Base-by-base conservation (phyloP, 1,140 invertebrate species). In the Carcinoscorpius rotundicauda region DNA sequence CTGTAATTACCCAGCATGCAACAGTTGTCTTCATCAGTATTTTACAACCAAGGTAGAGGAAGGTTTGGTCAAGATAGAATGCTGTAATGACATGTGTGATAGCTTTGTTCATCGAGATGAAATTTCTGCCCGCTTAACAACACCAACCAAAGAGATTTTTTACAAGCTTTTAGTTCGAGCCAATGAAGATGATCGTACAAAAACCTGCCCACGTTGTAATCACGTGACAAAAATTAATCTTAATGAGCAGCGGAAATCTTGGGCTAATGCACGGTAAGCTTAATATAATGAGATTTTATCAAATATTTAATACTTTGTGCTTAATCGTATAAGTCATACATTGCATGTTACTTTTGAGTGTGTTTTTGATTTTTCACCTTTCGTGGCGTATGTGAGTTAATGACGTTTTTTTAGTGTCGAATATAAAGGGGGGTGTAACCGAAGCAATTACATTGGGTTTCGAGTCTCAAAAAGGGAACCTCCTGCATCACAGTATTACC, bases 201-300 rank as follows among this genome's bases (percentile, higher is more conserved):
- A 78, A 70, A 79, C 78, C 5, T 80, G 79, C 69, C 79, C 79
- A 3, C 65, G 71, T 5, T 80, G 79, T 69, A 76, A 72, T 61
- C 66, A 72, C 62, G 63, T 77, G 8, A 70, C 70, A 5, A 62
- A 58, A 52, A 9, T 61, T 3, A 5, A 49, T 6, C 51, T 52
- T 11, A 11, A 10, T 9, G 9, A 10, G 50, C 62, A 55, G 49
- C 10, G 56, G 51, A 49, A 58, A 52, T 51, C 52, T 59, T 50
- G 29, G 62, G 52, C 6, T 3, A 49, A 9, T 49, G 50, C 49
- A 61, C 9, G 6, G 49, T 5, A 52, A 6, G 9, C 6, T 53
- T 58, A 64, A 56, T 59, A 49, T 6, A 63, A 56, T 52, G 6
- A 49, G n/a, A 62, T 56, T 11, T 49, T 8, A 56, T 57, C 57